Percentiles rank a stretch among this genome's conserved stretches.
Evolutionary conservation across 37 sponge, comb jelly and placozoan species (phyloP).

Genomic region (Corticium candelabrum): DNA sequence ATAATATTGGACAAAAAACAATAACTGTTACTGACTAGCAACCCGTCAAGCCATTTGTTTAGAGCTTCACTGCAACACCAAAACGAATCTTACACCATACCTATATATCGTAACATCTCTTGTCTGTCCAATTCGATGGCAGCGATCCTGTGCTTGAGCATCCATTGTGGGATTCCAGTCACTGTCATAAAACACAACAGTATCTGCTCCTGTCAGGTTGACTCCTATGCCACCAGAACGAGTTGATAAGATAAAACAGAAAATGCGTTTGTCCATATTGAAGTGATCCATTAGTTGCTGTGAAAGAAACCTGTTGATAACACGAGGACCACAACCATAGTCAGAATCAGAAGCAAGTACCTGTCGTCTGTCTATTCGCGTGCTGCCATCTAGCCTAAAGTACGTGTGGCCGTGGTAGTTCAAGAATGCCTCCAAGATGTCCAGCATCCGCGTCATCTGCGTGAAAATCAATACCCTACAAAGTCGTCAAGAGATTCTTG

Average conservation of each 20-base stretch:
- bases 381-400: slow-evolving; percentile 90
- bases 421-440: slow-evolving; percentile 89
- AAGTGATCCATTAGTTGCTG: slow-evolving; percentile 92
- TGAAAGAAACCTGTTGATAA: not conserved
- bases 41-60: no score
- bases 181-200: slow-evolving; percentile 96
- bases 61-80: not conserved
- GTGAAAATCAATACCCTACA: slow-evolving; percentile 88
- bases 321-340: not conserved
- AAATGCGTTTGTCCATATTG: slow-evolving; percentile 82
- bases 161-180: slow-evolving; percentile 99
- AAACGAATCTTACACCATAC: slow-evolving; percentile 12
- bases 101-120: slow-evolving; percentile 98
- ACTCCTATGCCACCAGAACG: slow-evolving; percentile 96
- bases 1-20: no score
- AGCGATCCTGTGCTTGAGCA: slow-evolving; percentile 99
- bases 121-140: slow-evolving; percentile 98
- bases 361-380: slow-evolving; percentile 76
- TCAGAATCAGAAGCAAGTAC: slow-evolving; percentile 15
- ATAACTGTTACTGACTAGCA: no score
- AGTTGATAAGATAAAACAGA: slow-evolving; percentile 98
- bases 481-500: not conserved
- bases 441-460: slow-evolving; percentile 96
- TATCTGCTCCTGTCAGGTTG: slow-evolving; percentile 97
- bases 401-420: slow-evolving; percentile 96